Evolutionary conservation across 2,888 invertebrate genomes (phyloP).

Genomic region (Uloborus plumipes): DNA sequence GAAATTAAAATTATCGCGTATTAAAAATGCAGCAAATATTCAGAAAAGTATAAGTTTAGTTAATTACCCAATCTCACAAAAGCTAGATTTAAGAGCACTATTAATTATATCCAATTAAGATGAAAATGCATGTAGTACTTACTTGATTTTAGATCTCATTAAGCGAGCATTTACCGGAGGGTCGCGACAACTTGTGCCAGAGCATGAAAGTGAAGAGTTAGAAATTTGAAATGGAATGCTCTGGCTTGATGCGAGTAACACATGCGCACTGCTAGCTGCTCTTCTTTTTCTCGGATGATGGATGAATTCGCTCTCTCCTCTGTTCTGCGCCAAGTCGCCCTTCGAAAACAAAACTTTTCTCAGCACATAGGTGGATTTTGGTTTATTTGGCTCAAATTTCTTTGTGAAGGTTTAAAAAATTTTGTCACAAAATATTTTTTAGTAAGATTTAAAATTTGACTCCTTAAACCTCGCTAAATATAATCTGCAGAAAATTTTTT

Average conservation of each 20-base stretch:
- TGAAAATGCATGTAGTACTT: neutral
- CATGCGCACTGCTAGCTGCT: conserved; percentile 37
- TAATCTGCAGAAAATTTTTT: no score
- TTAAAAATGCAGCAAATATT: neutral
- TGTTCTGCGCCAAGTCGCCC: neutral
- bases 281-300: conserved; percentile 42
- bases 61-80: no score
- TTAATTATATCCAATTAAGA: neutral
- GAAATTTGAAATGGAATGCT: conserved; percentile 54
- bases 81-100: neutral
- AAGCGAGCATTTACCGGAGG: conserved; percentile 21
- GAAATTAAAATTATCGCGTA: no score
- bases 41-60: neutral
- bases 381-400: no score
- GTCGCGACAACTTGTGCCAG: conserved; percentile 37
- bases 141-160: conserved; percentile 21
- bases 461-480: no score
- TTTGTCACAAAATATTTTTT: no score
- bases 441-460: no score
- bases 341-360: no score
- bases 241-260: conserved; percentile 29
- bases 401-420: no score
- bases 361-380: no score
- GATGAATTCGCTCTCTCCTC: conserved; percentile 27
- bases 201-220: conserved; percentile 46